phyloP scores from a whole-genome alignment of 2,113 vertebrate species.

The Percopsis transmontana region DNA sequence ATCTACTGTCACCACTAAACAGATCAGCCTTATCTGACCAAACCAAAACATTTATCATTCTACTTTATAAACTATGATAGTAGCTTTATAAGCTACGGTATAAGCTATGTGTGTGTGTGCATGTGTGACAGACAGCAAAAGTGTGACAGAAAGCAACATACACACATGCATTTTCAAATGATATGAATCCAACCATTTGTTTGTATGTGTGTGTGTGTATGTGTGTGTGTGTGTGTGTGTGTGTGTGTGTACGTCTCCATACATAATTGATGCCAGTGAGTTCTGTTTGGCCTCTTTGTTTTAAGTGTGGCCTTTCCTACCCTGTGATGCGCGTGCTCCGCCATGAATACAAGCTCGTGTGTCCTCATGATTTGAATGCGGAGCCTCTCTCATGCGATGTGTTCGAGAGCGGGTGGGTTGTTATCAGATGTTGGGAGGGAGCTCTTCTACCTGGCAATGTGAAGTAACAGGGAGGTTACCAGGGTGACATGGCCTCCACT shows the following conservation, averaged over 20 bases:
- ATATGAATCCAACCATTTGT: neutral
- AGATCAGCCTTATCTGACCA: too few species aligned
- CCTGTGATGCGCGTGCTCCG: conserved; percentile 63
- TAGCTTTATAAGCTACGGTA: too few species aligned
- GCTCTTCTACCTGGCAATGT: neutral
- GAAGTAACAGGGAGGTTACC: neutral
- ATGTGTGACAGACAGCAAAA: neutral
- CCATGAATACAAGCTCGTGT: conserved; percentile 79
- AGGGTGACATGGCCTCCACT: neutral
- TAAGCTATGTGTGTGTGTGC: neutral
- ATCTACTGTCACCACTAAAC: neutral
- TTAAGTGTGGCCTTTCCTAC: conserved; percentile 63
- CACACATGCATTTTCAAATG: neutral
- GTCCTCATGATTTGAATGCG: conserved; percentile 59
- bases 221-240: conserved; percentile 22
- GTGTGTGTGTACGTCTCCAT: neutral
- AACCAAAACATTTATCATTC: conserved; percentile 8
- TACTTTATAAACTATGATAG: neutral
- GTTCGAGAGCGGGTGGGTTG: conserved; percentile 1
- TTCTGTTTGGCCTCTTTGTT: conserved; percentile 77
- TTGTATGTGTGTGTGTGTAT: neutral
- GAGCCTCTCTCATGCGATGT: conserved; percentile 36
- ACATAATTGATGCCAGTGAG: conserved; percentile 54
- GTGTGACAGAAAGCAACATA: neutral
- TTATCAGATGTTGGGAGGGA: neutral